Evolutionary conservation across 2,888 invertebrate genomes (phyloP), one percentile per base, ranked within the genome.

Genomic region (Drosophila subquinaria): DNA sequence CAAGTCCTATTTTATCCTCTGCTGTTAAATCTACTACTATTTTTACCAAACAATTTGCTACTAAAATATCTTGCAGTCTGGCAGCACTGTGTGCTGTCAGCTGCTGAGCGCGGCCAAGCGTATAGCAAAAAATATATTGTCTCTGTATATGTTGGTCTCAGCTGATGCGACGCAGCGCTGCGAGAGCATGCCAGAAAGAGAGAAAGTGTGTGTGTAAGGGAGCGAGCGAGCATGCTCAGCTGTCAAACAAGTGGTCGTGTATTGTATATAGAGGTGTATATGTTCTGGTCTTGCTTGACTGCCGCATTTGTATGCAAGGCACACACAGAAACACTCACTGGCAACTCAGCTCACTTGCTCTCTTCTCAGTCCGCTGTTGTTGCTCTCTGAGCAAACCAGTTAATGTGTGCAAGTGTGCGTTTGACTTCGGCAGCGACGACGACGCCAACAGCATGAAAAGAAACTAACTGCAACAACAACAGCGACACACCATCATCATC

Each of bases 191-290:
- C 4, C 23, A 56, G 48, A 50, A 15, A 43, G 63, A 51, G 57
- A 20, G 33, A 43, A n/a, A 10, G 6, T 45, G n/a, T 20, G 17
- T 36, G 17, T 59, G 59, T 40, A 63, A 69, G 63, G 6, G 45
- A 43, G 57, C 8, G 23, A 53, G 65, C 55, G 66, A 55, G 50
- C 48, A 40, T 50, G 51, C 69, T 53, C 62, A 74, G 78, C 77
- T 66, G 82, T 75, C 88, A 88, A 86, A 86, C 86, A 86, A 86
- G 86, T 86, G 86, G 86, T 89, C 72, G 90, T 73, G 59, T 74
- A 51, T 20, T 50, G 36, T 55, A 42, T 48, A 13, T 43, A 33
- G 11, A 23, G 52, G 52, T 55, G 35, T 56, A 23, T 52, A 45
- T 43, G 38, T 45, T 69, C 76, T 80, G 60, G 74, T 76, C 38